phyloP scores from a whole-genome alignment of 2,888 invertebrate species.

The Phoronis australis region DNA sequence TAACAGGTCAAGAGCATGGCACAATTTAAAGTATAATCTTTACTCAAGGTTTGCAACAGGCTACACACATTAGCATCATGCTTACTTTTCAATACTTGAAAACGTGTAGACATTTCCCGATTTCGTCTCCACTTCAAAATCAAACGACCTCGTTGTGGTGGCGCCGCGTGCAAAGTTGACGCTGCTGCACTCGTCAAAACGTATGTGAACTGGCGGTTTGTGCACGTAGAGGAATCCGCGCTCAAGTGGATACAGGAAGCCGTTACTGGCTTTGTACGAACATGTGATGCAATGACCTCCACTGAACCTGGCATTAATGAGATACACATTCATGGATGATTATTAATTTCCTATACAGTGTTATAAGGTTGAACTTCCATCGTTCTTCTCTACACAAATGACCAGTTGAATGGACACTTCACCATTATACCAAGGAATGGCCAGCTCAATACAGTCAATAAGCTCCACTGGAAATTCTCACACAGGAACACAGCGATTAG shows the following conservation, averaged over 20 bases:
- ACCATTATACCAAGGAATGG: not conserved
- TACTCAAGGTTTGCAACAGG: not conserved
- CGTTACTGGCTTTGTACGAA: slow-evolving; percentile 96
- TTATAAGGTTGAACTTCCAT: too few relatives aligned
- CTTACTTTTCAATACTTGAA: slow-evolving; percentile 88
- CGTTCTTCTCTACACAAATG: too few relatives aligned
- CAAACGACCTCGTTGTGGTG: slow-evolving; percentile 62
- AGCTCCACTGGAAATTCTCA: too few relatives aligned
- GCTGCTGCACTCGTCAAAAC: slow-evolving; percentile 90
- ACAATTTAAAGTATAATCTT: not conserved
- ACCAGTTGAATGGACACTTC: too few relatives aligned
- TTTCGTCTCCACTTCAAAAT: slow-evolving; percentile 70
- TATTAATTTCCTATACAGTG: too few relatives aligned
- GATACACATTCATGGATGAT: not conserved
- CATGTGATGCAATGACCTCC: slow-evolving; percentile 87
- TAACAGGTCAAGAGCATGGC: too few relatives aligned
- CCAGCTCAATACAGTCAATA: too few relatives aligned
- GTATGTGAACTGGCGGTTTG: slow-evolving; percentile 95
- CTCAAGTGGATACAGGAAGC: slow-evolving; percentile 93
- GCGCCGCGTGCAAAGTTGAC: slow-evolving; percentile 95
- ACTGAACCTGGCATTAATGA: slow-evolving; percentile 60
- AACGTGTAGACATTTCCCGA: slow-evolving; percentile 85
- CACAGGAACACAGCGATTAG: too few relatives aligned
- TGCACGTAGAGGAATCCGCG: slow-evolving; percentile 97
- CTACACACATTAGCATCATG: slow-evolving; percentile 1